Percentiles rank a stretch among this genome's conserved stretches.
phyloP scores from a whole-genome alignment of 2,113 vertebrate species.

The Apteryx owenii region DNA sequence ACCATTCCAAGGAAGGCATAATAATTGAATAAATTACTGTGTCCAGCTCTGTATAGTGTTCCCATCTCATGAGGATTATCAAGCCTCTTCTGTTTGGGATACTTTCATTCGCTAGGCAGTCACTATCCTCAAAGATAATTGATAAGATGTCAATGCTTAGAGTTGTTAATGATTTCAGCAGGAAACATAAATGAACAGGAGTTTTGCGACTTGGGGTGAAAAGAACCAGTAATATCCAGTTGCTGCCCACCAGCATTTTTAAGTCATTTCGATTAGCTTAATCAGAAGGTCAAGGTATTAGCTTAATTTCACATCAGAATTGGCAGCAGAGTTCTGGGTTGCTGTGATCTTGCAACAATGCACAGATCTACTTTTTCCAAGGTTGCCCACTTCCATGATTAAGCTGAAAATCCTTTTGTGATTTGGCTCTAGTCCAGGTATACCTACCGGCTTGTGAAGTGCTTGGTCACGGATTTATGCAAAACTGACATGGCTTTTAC shows the following conservation, averaged over 20 bases:
- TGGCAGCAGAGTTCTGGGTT: background rate
- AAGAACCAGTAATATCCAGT: background rate
- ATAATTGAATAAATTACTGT: background rate
- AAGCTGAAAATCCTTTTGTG: background rate
- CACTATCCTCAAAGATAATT: background rate
- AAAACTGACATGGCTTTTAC: background rate
- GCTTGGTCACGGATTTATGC: background rate
- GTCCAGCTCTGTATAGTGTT: background rate
- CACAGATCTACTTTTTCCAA: background rate
- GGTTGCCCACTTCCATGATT: background rate
- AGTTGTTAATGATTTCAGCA: background rate
- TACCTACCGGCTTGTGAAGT: background rate
- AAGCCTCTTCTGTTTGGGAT: background rate
- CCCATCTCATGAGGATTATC: background rate
- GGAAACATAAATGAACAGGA: background rate
- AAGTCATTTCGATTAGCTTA: background rate
- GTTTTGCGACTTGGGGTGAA: background rate
- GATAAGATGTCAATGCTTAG: background rate
- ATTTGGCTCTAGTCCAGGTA: background rate
- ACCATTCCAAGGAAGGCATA: background rate
- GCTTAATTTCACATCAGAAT: background rate
- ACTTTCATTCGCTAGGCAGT: background rate
- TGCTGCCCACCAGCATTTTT: background rate
- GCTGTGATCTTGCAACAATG: background rate
- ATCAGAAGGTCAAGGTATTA: background rate